These are phyloP conservation scores for Caenorhabditis imperialis DNA, from an alignment of 2,888 invertebrate species.

Conservation along the genomic window DNA sequence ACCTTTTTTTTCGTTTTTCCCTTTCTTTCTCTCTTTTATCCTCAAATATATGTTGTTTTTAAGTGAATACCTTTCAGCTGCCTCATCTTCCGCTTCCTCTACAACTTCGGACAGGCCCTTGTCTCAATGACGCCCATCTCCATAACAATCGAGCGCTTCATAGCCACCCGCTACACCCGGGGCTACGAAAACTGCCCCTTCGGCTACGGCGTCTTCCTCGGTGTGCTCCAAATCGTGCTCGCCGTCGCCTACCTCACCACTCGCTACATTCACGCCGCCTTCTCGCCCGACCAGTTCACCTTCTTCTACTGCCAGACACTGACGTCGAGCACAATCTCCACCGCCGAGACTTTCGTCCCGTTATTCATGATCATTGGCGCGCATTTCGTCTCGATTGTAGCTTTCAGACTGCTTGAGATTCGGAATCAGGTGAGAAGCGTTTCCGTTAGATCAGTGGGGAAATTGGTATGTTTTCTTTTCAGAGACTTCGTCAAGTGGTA, in stretches of 20 bases:
- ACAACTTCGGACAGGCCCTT: constrained; percentile 22
- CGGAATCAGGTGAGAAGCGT: constrained; percentile 12
- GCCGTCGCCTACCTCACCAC: constrained; percentile 13
- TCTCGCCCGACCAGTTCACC: constrained; percentile 13
- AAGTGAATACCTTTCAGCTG: constrained; percentile 17
- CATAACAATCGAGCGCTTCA: constrained; percentile 14
- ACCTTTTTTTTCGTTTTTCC: neutral
- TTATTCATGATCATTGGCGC: constrained; percentile 3
- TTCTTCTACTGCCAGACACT: constrained; percentile 34
- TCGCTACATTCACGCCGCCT: constrained; percentile 35
- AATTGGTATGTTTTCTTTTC: neutral
- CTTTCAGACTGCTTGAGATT: constrained; percentile 10
- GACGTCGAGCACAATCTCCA: constrained; percentile 8
- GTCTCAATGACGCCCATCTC: constrained; percentile 35
- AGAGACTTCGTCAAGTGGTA: constrained; percentile 19
- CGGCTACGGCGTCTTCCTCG: constrained; percentile 12
- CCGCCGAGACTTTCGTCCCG: constrained; percentile 21
- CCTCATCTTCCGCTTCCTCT: constrained; percentile 23
- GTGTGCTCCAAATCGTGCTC: constrained; percentile 12
- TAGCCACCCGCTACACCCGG: constrained; percentile 21
- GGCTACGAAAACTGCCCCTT: constrained; percentile 33
- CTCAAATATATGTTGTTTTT: neutral
- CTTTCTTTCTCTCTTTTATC: neutral
- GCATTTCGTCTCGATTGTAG: constrained; percentile 14
- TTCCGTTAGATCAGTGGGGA: neutral